Conservation (phyloP, 2,797 vertebrate genomes). For the Leucoraja ocellata region DNA sequence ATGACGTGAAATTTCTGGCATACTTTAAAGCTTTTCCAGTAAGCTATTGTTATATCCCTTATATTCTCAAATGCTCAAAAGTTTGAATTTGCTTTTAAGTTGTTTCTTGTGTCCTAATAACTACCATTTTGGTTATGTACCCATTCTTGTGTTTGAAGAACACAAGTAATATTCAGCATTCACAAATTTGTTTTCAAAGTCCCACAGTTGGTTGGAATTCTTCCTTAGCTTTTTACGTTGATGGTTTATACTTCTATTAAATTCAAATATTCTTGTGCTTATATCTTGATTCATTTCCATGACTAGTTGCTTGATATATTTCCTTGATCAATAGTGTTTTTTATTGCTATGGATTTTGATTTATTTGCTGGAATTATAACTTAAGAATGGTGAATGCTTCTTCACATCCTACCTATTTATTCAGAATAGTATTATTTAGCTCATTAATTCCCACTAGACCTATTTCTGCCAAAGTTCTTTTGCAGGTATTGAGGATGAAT, state of each 20-base stretch:
- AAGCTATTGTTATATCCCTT: background rate
- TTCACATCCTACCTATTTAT: background rate
- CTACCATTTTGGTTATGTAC: background rate
- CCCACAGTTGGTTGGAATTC: background rate
- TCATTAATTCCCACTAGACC: constrained; percentile 8
- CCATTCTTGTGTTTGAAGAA: background rate
- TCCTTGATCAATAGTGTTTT: background rate
- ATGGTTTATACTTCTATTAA: background rate
- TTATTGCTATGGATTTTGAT: background rate
- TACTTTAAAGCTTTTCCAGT: background rate
- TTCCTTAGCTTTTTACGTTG: background rate
- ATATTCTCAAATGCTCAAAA: background rate
- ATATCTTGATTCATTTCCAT: background rate
- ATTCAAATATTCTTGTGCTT: background rate
- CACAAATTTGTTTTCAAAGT: background rate
- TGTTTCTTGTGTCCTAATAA: background rate
- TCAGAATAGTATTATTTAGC: background rate
- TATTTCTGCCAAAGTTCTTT: background rate
- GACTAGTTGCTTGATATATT: background rate
- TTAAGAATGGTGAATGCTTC: background rate
- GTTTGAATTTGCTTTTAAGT: background rate
- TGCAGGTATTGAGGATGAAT: background rate
- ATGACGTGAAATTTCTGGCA: background rate
- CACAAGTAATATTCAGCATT: background rate
- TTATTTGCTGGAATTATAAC: background rate